These are phyloP conservation scores for Cryptotermes secundus DNA, from an alignment of 1,140 invertebrate genomes.

Conservation along the genomic window DNA sequence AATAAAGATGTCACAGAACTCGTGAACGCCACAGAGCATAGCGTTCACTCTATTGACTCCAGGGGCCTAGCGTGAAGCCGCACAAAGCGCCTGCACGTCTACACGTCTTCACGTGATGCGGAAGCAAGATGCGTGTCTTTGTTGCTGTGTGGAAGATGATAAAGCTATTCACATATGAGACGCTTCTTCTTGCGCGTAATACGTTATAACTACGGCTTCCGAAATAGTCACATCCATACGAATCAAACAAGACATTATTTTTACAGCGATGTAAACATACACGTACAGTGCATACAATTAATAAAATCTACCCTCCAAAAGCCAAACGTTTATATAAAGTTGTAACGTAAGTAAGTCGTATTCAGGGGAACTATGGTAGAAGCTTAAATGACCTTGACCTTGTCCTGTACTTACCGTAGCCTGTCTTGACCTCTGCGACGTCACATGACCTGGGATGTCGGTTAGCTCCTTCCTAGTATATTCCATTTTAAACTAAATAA, in stretches of 20 bases:
- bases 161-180: not conserved
- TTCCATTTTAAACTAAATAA: not conserved
- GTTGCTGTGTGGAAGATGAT: not conserved
- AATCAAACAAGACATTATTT: too few relatives aligned
- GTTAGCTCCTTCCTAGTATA: not conserved
- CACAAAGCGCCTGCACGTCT: too few relatives aligned
- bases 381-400: not conserved
- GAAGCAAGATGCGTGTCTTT: not conserved
- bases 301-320: too few relatives aligned
- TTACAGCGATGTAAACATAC: too few relatives aligned
- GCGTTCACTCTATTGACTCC: not conserved
- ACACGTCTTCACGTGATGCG: not conserved
- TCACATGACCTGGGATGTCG: not conserved
- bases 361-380: too few relatives aligned
- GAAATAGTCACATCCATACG: too few relatives aligned
- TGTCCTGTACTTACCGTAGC: not conserved
- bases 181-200: too few relatives aligned
- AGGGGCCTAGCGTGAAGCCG: not conserved
- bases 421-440: not conserved
- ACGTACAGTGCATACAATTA: too few relatives aligned
- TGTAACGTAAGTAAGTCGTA: too few relatives aligned
- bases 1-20: too few relatives aligned
- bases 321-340: too few relatives aligned
- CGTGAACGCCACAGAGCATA: not conserved
- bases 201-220: too few relatives aligned